Evolutionary conservation across 2,113 vertebrate species (phyloP).

Genomic region (Argyrosomus japonicus): DNA sequence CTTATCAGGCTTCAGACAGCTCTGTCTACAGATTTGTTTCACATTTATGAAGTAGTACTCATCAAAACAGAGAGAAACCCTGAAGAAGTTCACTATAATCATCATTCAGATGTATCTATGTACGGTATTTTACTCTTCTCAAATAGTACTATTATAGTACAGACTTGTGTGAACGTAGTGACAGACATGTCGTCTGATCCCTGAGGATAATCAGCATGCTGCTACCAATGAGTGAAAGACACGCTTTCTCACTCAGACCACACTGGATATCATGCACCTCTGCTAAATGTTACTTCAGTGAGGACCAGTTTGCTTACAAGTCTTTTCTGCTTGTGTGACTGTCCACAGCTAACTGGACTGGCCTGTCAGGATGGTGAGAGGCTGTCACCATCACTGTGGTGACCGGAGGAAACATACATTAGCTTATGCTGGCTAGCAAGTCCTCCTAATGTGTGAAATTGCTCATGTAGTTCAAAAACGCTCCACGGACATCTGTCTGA

Average conservation of each 20-base stretch:
- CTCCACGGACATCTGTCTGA: constrained; percentile 37
- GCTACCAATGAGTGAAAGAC: constrained; percentile 54
- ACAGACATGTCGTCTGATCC: background rate
- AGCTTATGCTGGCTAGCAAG: constrained; percentile 73
- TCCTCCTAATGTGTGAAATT: constrained; percentile 81
- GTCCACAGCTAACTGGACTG: constrained; percentile 69
- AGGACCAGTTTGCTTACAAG: constrained; percentile 80
- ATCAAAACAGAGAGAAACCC: background rate
- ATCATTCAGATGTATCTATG: background rate
- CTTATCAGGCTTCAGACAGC: background rate
- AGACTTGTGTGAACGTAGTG: background rate
- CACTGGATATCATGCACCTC: constrained; percentile 70
- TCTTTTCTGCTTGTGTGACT: constrained; percentile 70
- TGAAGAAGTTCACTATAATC: background rate
- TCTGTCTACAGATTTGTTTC: background rate
- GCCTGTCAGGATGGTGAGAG: constrained; percentile 80
- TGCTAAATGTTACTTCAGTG: constrained; percentile 74
- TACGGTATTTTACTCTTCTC: background rate
- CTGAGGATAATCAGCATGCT: constrained; percentile 20
- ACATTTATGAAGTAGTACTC: too few relatives aligned
- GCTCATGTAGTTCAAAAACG: constrained; percentile 74
- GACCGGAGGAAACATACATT: constrained; percentile 72
- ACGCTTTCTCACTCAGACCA: constrained; percentile 67
- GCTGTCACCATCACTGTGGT: constrained; percentile 67
- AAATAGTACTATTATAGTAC: background rate